Conservation (phyloP, 1,140 invertebrate species). For the Mactra quadrangularis region DNA sequence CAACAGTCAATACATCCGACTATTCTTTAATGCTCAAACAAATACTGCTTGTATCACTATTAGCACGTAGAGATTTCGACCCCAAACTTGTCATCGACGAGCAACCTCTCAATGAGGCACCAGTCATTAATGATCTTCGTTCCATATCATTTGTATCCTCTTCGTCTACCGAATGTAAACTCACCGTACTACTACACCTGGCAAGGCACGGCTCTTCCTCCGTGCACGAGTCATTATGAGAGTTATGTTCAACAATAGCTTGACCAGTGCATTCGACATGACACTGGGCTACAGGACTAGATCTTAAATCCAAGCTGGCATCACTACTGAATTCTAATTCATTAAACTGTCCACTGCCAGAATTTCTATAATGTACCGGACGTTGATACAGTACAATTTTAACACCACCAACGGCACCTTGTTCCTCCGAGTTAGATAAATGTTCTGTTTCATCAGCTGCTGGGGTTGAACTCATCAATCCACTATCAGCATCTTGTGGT, state of each 20-base stretch:
- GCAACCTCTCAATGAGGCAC: not conserved
- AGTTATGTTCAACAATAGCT: slow-evolving; percentile 28
- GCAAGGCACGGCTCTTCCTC: slow-evolving; percentile 27
- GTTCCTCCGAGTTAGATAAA: slow-evolving; percentile 53
- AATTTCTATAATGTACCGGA: not conserved
- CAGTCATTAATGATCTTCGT: slow-evolving; percentile 49
- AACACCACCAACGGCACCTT: slow-evolving; percentile 56
- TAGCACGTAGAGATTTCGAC: slow-evolving; percentile 47
- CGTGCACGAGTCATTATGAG: not conserved
- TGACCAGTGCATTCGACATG: slow-evolving; percentile 43
- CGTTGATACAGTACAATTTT: slow-evolving; percentile 61
- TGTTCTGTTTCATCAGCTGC: slow-evolving; percentile 51
- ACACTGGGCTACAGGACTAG: slow-evolving; percentile 57
- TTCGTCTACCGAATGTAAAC: slow-evolving; percentile 39
- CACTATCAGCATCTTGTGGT: slow-evolving; percentile 73
- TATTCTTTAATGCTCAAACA: slow-evolving; percentile 27
- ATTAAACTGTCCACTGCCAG: slow-evolving; percentile 23
- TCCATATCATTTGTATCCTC: slow-evolving; percentile 29
- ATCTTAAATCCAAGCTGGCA: slow-evolving; percentile 26
- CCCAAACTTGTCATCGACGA: slow-evolving; percentile 31
- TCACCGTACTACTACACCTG: slow-evolving; percentile 32
- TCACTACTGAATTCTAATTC: slow-evolving; percentile 52
- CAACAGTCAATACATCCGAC: too few species aligned
- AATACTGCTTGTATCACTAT: slow-evolving; percentile 1
- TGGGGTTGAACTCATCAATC: slow-evolving; percentile 48